Evolutionary conservation across 2,797 vertebrate genomes (phyloP), one percentile per base, ranked within the genome.

Genomic region (Muraenolepis orangiensis): DNA sequence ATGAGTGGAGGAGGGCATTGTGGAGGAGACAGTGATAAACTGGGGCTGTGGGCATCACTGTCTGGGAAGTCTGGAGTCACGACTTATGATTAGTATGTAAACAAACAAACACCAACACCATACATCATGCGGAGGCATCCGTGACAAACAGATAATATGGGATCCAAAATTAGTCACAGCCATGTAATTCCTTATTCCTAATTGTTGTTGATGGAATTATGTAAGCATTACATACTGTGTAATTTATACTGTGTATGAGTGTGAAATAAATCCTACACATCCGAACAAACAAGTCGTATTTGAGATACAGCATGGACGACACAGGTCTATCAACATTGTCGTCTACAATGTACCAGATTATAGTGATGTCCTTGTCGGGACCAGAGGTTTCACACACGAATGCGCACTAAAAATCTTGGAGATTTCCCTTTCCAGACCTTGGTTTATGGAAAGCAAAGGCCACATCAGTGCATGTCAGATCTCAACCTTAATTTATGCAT

Each of bases 401-500:
- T 85, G 78, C 87, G 87, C 77, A 82, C 81, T 78, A 85, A 72
- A 87, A 88, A 79, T 51, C 67, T 89, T 73, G 72, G 71, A 79
- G 68, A 75, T 81, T 70, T 79, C 76, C 78, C 87, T 87, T 76
- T 87, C 85, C 84, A 77, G 75, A 75, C 77, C 74, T 64, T 69
- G 77, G 76, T 86, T 86, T 79, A 79, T 80, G 83, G 66, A 64
- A 64, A 26, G 57, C 77, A 79, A 82, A 87, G 78, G 75, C 85
- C 86, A 87, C 83, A 64, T 72, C 74, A 86, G 78, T 84, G 81
- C 84, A 85, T 88, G 87, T 89, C 86, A 89, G 84, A 86, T 80
- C 83, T 83, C 85, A 82, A 82, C 85, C 86, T 88, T 91, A 87
- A 91, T 91, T 91, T 90, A 89, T 90, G 87, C 78, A 87, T 85